These are phyloP conservation scores for Ormia ochracea DNA, from an alignment of 2,888 invertebrate genomes.

Conservation along the genomic window DNA sequence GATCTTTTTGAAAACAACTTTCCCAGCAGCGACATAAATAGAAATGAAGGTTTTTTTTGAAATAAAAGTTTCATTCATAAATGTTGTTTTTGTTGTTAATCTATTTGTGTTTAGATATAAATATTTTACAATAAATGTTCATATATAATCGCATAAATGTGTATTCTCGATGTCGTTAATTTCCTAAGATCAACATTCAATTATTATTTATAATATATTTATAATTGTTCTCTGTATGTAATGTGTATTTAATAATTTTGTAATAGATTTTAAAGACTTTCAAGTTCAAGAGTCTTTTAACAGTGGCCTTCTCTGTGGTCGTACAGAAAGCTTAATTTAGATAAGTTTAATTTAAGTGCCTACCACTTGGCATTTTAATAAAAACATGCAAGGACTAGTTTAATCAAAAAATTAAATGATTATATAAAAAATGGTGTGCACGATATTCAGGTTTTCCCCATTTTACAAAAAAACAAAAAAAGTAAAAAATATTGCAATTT, in stretches of 20 bases:
- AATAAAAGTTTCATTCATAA: background rate
- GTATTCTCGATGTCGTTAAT: background rate
- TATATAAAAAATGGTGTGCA: too few relatives aligned
- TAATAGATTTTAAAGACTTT: too few relatives aligned
- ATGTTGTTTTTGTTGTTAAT: conserved; percentile 35
- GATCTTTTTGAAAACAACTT: background rate
- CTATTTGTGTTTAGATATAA: background rate
- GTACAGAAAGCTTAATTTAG: too few relatives aligned
- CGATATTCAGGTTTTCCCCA: too few relatives aligned
- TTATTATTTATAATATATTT: background rate
- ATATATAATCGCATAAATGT: background rate
- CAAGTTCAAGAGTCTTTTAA: conserved; percentile 27
- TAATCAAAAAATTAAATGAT: too few relatives aligned
- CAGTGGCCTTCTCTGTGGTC: background rate
- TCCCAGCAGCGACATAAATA: background rate
- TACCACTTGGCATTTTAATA: too few relatives aligned
- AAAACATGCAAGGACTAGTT: too few relatives aligned
- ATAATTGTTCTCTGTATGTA: background rate
- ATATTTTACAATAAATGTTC: background rate
- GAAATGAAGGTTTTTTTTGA: conserved; percentile 26
- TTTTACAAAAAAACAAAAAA: too few relatives aligned
- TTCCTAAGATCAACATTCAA: background rate
- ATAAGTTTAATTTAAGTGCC: too few relatives aligned
- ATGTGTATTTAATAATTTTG: background rate
- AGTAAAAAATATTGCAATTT: too few relatives aligned